phyloP scores from a whole-genome alignment of 2,797 vertebrate genomes.

The Lagocephalus sceleratus region DNA sequence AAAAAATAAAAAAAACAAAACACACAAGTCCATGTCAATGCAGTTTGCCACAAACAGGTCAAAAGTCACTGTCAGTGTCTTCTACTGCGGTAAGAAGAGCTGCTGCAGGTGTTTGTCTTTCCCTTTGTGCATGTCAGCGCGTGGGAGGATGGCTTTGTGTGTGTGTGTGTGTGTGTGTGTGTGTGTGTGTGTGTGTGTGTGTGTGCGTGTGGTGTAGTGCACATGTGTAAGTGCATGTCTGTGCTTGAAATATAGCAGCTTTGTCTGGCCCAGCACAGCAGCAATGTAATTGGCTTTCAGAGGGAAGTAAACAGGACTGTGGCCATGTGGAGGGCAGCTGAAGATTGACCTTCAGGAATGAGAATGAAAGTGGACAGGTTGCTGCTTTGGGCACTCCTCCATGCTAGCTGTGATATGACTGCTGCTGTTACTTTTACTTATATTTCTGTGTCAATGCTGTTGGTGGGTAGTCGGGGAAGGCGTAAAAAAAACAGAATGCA shows the following conservation, averaged over 20 bases:
- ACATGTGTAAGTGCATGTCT: conserved; percentile 45
- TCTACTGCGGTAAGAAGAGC: conserved; percentile 43
- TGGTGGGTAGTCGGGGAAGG: neutral
- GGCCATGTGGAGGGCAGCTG: conserved; percentile 60
- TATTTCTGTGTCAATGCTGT: neutral
- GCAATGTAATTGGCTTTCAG: conserved; percentile 74
- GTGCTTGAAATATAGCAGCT: conserved; percentile 53
- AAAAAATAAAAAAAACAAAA: conserved; percentile 24
- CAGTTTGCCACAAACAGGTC: conserved; percentile 61
- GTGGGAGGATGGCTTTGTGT: conserved; percentile 22
- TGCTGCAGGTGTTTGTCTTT: conserved; percentile 58
- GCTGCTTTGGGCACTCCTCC: conserved; percentile 65
- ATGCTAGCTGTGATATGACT: conserved; percentile 56
- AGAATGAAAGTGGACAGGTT: conserved; percentile 29
- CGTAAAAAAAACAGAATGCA: conserved; percentile 48
- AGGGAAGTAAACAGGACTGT: conserved; percentile 74
- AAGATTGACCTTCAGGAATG: conserved; percentile 76
- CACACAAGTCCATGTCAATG: conserved; percentile 43
- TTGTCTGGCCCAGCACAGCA: conserved; percentile 45
- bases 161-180: conserved; percentile 26
- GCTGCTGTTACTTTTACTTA: conserved; percentile 43
- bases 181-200: conserved; percentile 15
- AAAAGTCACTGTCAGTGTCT: conserved; percentile 51
- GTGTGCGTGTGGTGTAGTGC: conserved; percentile 19
- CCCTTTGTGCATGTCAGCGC: conserved; percentile 21